A percentile compares a stretch with the other conserved stretches of the same genome.
phyloP scores from a whole-genome alignment of 2,113 vertebrate species.

The Nothocercus julius region DNA sequence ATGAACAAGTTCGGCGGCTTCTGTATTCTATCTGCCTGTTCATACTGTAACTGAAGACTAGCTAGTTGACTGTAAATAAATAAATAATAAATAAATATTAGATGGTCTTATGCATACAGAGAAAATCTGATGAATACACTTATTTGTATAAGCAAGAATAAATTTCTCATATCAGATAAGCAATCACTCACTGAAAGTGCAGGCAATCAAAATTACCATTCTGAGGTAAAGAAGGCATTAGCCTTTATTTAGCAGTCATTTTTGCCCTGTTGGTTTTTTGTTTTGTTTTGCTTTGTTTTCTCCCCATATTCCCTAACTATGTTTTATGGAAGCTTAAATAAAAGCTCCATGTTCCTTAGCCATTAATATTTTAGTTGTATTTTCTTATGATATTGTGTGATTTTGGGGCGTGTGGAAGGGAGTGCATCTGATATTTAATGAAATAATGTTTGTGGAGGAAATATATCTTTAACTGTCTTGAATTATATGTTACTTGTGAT shows the following conservation, averaged over 20 bases:
- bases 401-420: no score
- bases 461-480: neutral
- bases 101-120: neutral
- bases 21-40: neutral
- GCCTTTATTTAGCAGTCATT: neutral
- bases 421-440: no score
- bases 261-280: neutral
- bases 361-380: no score
- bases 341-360: neutral
- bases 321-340: neutral
- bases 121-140: neutral
- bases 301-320: neutral
- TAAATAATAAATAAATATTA: neutral
- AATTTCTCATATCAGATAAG: neutral
- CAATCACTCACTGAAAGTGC: neutral
- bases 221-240: neutral
- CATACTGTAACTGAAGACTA: neutral
- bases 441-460: neutral
- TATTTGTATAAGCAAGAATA: neutral
- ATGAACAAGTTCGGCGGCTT: neutral
- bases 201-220: neutral
- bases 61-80: neutral
- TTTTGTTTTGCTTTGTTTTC: no score
- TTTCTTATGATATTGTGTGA: neutral
- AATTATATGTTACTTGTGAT: neutral